Evolutionary conservation across 2,113 vertebrate genomes (phyloP).

Genomic region (Prionailurus viverrinus): DNA sequence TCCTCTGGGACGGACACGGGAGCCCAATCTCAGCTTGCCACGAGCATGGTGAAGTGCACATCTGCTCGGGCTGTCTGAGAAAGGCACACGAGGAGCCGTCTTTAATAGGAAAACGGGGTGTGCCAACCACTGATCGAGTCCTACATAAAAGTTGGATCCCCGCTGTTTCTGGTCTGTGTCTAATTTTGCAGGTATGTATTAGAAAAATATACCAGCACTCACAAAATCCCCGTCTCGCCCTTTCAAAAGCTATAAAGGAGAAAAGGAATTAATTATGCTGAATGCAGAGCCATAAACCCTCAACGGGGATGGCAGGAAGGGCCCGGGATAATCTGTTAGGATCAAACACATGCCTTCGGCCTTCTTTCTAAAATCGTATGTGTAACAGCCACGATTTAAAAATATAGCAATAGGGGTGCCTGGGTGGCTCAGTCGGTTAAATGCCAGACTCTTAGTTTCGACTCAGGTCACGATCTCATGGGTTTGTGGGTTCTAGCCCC

Average conservation of each 20-base stretch:
- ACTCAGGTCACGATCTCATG: too few species aligned
- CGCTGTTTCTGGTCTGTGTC: neutral
- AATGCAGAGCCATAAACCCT: neutral
- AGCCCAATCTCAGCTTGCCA: neutral
- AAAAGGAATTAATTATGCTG: neutral
- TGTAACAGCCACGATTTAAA: too few species aligned
- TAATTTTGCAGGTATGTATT: neutral
- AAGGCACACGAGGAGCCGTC: neutral
- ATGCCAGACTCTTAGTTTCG: too few species aligned
- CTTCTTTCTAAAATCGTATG: neutral
- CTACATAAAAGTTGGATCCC: neutral
- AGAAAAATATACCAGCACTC: neutral
- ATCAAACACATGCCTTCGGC: neutral
- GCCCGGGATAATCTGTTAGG: neutral
- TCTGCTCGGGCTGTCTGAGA: neutral
- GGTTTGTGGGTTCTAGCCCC: too few species aligned
- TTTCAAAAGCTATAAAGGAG: neutral
- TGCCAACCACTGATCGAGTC: neutral
- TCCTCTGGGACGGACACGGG: accelerated
- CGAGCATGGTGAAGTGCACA: accelerated
- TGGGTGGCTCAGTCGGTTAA: neutral
- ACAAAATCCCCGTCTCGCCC: neutral
- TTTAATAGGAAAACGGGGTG: neutral
- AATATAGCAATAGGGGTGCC: neutral
- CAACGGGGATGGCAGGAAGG: neutral